Conservation (phyloP, 2,113 vertebrate species). For the Callithrix jacchus region DNA sequence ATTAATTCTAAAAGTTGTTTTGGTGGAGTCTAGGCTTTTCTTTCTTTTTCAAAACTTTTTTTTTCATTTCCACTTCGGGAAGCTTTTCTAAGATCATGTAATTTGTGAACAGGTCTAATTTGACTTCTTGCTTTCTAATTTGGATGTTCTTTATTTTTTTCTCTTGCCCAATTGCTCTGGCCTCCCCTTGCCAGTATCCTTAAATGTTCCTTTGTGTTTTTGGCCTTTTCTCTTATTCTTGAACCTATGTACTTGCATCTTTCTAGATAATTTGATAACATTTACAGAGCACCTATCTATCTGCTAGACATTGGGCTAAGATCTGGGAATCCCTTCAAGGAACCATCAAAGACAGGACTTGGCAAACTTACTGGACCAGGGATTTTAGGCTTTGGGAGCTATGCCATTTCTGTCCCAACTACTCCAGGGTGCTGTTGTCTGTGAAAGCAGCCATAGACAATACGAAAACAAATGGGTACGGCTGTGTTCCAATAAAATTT, state of each 20-base stretch:
- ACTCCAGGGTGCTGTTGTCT: neutral
- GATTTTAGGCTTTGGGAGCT: neutral
- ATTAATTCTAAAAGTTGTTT: neutral
- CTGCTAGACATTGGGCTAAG: neutral
- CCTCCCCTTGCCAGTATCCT: neutral
- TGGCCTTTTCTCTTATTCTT: conserved; percentile 38
- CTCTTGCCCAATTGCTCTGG: neutral
- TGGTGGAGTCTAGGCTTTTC: neutral
- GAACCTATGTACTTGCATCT: neutral
- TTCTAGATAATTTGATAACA: neutral
- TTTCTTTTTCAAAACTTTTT: too few species aligned
- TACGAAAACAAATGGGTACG: neutral
- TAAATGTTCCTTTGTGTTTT: neutral
- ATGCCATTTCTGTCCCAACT: neutral
- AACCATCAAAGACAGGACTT: neutral
- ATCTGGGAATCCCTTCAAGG: neutral
- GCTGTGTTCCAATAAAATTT: neutral
- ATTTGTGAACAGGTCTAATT: neutral
- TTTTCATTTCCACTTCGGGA: too few species aligned
- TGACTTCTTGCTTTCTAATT: neutral
- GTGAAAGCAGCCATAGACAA: neutral
- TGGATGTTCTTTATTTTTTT: neutral
- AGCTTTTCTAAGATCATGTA: neutral
- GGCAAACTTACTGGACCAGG: neutral
- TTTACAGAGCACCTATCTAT: neutral